phyloP scores from a whole-genome alignment of 2,113 vertebrate genomes.

The Macroglossus sobrinus region DNA sequence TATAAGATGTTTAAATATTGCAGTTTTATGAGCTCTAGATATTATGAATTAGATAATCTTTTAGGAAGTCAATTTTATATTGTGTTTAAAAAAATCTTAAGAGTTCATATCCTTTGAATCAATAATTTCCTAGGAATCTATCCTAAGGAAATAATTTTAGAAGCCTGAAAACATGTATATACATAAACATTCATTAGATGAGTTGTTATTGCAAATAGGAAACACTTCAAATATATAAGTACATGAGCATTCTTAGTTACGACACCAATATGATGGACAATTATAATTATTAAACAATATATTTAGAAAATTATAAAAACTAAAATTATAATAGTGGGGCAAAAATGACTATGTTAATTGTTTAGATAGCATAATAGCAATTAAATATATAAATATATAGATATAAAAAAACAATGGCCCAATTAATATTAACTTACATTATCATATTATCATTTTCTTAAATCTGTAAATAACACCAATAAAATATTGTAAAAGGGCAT shows the following conservation, averaged over 20 bases:
- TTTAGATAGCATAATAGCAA: neutral
- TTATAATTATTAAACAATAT: neutral
- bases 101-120: neutral
- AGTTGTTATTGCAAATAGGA: neutral
- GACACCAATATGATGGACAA: neutral
- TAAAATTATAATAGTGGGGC: neutral
- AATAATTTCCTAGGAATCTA: neutral
- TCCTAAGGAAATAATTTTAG: slow-evolving; percentile 15
- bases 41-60: neutral
- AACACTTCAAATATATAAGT: neutral
- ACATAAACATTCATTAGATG: neutral
- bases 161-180: neutral
- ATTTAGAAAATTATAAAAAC: neutral
- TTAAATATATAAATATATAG: neutral
- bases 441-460: neutral
- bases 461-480: neutral
- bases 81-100: neutral
- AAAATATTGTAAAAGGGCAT: neutral
- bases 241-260: neutral
- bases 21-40: neutral
- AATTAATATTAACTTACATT: neutral
- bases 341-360: neutral
- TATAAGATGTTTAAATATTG: neutral
- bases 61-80: neutral
- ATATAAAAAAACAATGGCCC: neutral